Base-by-base conservation (phyloP, 1,140 invertebrate species). In the Drosophila leontia region DNA sequence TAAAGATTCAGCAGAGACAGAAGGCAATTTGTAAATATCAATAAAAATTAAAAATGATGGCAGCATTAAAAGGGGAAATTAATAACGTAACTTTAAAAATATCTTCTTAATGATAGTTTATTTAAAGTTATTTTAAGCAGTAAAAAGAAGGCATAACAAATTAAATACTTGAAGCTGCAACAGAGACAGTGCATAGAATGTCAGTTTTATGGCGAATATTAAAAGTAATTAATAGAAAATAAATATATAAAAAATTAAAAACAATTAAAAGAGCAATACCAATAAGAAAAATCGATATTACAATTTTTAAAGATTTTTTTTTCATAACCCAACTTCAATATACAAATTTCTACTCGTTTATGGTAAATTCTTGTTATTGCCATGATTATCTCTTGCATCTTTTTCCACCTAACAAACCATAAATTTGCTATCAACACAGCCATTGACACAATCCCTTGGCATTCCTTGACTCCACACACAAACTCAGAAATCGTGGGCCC, bases 341-440 rank as follows among this genome's bases (percentile, higher is more conserved):
- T 9, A 19, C 3, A 12, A 23, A 15, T 32, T 41, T 9, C 26
- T 17, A 3, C 23, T 60, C 15, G 4, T 3, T 59, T 41, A 63
- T 19, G 34, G 19, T 41, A 60, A 26, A 41, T 42, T 32, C 61
- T 11, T 32, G 29, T 64, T 61, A 44, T 32, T 17, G 39, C 32
- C 15, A 29, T n/a, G 39, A 44, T 64, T 67, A 68, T 50, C 65
- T 65, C 12, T 39, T 42, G n/a, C 32, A 45, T 29, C 15, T 42
- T n/a, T 42, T 51, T 68, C 65, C 62, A 39, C 42, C 64, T 44
- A 44, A 56, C 39, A 70, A 70, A 44, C 67, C 67, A 71, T 57
- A 69, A 47, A 71, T 69, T 57, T 57, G 15, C 42, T 41, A 47
- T 47, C 48, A 37, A 7, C 42, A 9, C 51, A 55, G 7, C 26